Percentiles rank a stretch among this genome's conserved stretches.
Conservation (phyloP, 2,797 vertebrate species). For the Clarias fuscus region DNA sequence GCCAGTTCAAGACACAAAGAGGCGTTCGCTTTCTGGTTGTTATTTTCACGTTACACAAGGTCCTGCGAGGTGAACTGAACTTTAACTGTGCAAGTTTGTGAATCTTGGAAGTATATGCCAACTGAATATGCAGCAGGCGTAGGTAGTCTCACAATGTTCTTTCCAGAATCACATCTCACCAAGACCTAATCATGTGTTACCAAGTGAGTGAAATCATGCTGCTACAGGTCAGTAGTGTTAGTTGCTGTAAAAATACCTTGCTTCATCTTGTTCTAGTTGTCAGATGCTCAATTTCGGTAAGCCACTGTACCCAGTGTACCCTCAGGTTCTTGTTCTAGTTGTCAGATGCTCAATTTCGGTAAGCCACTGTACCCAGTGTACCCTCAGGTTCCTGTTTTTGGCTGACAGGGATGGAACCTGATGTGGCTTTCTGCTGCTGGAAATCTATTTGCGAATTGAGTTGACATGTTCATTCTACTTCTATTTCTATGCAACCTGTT, state of each 20-base stretch:
- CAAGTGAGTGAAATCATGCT: constrained; percentile 1
- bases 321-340: neutral
- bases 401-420: neutral
- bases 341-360: neutral
- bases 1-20: neutral
- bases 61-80: neutral
- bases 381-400: neutral
- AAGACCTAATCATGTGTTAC: neutral
- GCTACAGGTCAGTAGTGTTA: neutral
- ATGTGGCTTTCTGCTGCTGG: neutral
- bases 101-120: neutral
- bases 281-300: neutral
- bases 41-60: neutral
- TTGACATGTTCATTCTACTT: neutral
- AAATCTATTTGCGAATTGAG: neutral
- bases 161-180: neutral
- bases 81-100: neutral
- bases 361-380: neutral
- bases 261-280: neutral
- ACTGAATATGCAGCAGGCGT: neutral
- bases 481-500: neutral
- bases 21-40: neutral
- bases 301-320: neutral
- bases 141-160: neutral
- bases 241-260: neutral